Base-by-base conservation (phyloP, 2,797 vertebrate genomes). In the Discoglossus pictus region DNA sequence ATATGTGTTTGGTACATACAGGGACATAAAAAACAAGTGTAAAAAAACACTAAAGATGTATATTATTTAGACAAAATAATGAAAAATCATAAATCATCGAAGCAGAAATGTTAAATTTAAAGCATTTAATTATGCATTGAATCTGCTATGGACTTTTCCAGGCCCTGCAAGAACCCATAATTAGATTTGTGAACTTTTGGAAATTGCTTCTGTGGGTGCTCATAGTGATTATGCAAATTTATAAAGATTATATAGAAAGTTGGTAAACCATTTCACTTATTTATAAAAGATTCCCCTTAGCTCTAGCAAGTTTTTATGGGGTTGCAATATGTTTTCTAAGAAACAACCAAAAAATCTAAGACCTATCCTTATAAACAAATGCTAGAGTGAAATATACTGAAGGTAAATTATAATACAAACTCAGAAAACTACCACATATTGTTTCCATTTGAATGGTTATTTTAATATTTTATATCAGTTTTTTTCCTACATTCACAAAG, bases 91-190 rank as follows among this genome's bases (percentile, higher is more conserved):
- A 75, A 80, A 78, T 83, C 75, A 82, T 35, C 39, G 16, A 55
- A 73, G 50, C 59, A 74, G 73, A 65, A 76, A 48, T 43, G 74
- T 61, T 79, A 63, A 76, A 73, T 44, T 56, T 59, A 68, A 80
- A 83, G 73, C 65, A 69, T 76, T 76, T 83, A 82, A 85, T 80
- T 84, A 80, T 56, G 68, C 31, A 62, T 76, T 76, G 73, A 80
- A 75, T 81, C 44, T 77, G 74, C 77, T 71, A 55, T 72, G 50
- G 68, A 47, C 24, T 6, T 23, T 76, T 54, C 70, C 63, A 46
- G 23, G 31, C 27, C 63, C 40, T 23, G 75, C 59, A 69, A 55
- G 72, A 58, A 75, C 7, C 61, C 46, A 74, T 68, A 74, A 9
- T 56, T 66, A 75, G 40, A 68, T 73, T 61, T 73, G 53, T 56